Percentiles rank a stretch among this genome's conserved stretches.
phyloP scores from a whole-genome alignment of 2,113 vertebrate species.

The Chauna torquata region DNA sequence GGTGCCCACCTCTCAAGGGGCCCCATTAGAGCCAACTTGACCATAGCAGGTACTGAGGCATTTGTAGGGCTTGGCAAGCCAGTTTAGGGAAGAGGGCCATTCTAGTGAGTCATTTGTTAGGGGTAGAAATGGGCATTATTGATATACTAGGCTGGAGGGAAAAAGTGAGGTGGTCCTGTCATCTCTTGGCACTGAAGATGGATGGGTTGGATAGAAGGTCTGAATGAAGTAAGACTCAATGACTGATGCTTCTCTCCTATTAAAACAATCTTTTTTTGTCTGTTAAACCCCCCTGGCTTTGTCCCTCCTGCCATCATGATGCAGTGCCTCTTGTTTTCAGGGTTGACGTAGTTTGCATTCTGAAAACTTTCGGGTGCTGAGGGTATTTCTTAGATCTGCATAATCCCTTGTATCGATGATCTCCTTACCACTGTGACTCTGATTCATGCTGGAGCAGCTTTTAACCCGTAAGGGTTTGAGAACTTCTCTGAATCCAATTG shows the following conservation, averaged over 20 bases:
- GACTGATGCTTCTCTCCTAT: conserved; percentile 95
- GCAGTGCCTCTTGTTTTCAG: conserved; percentile 93
- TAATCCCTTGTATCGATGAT: conserved; percentile 75
- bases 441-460: conserved; percentile 65
- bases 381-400: conserved; percentile 74
- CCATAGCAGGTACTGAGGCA: conserved; percentile 4
- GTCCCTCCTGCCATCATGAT: conserved; percentile 98
- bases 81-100: conserved; percentile 39
- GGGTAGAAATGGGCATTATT: conserved; percentile 68
- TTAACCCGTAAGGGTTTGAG: conserved; percentile 72
- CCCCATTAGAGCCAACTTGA: background rate
- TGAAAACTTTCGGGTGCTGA: conserved; percentile 74
- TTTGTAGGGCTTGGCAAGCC: conserved; percentile 49
- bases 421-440: conserved; percentile 62
- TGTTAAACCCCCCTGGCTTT: conserved; percentile 90
- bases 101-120: conserved; percentile 60
- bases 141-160: conserved; percentile 18
- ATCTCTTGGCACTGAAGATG: conserved; percentile 92
- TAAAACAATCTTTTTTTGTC: conserved; percentile 85
- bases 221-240: conserved; percentile 96
- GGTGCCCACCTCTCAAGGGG: conserved; percentile 31
- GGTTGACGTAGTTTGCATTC: conserved; percentile 78
- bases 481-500: conserved; percentile 39
- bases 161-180: conserved; percentile 80
- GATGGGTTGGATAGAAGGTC: conserved; percentile 90